These are phyloP conservation scores for Pitangus sulphuratus DNA, from an alignment of 2,797 vertebrate species.

Conservation along the genomic window DNA sequence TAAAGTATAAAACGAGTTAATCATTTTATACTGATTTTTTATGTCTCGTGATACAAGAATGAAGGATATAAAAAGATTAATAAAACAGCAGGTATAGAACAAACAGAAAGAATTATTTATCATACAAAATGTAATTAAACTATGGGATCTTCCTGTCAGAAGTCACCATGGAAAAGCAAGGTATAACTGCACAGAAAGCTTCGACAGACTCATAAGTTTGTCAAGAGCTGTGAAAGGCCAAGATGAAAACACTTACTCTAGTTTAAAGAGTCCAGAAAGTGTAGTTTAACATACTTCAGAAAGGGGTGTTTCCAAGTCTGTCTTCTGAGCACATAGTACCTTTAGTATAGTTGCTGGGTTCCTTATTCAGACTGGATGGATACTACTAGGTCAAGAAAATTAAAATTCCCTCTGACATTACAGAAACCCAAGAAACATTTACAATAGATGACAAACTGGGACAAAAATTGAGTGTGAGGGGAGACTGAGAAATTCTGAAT, in stretches of 20 bases:
- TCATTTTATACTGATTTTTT: background rate
- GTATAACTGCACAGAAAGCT: background rate
- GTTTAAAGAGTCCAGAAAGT: background rate
- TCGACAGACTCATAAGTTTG: background rate
- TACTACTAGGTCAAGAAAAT: background rate
- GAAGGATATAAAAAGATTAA: background rate
- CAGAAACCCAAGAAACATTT: background rate
- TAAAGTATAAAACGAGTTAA: background rate
- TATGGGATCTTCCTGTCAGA: background rate
- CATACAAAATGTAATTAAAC: background rate
- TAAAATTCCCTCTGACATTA: background rate
- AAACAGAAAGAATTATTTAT: background rate
- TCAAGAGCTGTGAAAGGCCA: background rate
- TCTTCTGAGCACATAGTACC: background rate
- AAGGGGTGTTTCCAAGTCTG: background rate
- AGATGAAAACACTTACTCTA: background rate
- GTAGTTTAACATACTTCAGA: background rate
- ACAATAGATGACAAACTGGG: background rate
- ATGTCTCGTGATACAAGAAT: background rate
- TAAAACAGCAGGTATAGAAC: background rate
- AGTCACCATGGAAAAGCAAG: background rate
- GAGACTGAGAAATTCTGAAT: background rate
- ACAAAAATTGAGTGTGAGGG: rapidly evolving
- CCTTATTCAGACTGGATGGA: background rate
- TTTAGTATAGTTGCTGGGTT: background rate